Percentiles rank a stretch among this genome's conserved stretches.
phyloP scores from a whole-genome alignment of 2,797 vertebrate species.

The Enteromius anoplus region DNA sequence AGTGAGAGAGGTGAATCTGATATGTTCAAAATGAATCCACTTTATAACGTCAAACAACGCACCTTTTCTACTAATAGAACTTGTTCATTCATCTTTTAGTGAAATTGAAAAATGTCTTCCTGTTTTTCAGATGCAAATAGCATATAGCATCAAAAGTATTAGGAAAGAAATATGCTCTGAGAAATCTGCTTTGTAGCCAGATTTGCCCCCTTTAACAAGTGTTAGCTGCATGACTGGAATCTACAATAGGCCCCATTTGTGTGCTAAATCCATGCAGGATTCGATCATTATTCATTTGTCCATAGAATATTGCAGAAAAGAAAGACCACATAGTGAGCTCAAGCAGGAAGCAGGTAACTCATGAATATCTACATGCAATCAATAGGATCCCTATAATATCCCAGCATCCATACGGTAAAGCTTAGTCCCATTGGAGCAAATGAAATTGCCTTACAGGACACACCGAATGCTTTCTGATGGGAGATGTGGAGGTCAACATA shows the following conservation, averaged over 20 bases:
- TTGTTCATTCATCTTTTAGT: neutral
- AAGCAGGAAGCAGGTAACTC: conserved; percentile 29
- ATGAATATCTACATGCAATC: conserved; percentile 47
- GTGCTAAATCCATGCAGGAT: conserved; percentile 21
- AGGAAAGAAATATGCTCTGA: conserved; percentile 2
- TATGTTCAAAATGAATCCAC: conserved; percentile 8
- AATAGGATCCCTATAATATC: conserved; percentile 26
- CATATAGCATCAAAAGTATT: conserved; percentile 6
- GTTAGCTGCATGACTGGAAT: conserved; percentile 27
- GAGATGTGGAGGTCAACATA: conserved; percentile 28
- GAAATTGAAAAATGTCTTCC: conserved; percentile 14
- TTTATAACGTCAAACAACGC: neutral
- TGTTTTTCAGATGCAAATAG: conserved; percentile 24
- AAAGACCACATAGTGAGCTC: conserved; percentile 28
- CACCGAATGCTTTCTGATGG: conserved; percentile 24
- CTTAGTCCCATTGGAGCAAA: neutral
- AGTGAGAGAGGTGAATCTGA: neutral
- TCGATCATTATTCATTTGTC: conserved; percentile 34
- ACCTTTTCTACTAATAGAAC: neutral
- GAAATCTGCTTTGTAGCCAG: conserved; percentile 8
- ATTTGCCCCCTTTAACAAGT: neutral
- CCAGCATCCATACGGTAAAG: conserved; percentile 12
- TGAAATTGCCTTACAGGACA: neutral
- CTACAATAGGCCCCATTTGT: conserved; percentile 18
- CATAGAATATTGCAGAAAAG: conserved; percentile 37